Conservation (phyloP, 1,140 invertebrate genomes). For the Drosophila sulfurigaster region DNA sequence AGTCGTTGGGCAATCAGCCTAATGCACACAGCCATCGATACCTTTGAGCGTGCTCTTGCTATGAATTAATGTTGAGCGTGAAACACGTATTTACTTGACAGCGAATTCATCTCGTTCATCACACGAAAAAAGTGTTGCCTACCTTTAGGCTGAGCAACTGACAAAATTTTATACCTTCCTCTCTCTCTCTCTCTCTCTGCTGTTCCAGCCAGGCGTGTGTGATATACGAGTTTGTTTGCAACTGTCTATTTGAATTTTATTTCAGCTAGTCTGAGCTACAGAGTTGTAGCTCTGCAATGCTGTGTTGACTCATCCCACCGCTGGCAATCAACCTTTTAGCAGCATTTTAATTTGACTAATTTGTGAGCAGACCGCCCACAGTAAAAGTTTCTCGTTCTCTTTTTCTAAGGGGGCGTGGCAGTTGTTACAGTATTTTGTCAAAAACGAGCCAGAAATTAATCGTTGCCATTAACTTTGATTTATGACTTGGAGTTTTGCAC, state of each 20-base stretch:
- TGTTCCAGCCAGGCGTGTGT: slow-evolving; percentile 41
- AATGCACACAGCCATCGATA: not conserved
- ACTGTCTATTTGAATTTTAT: not conserved
- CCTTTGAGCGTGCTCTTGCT: not conserved
- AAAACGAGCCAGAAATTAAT: slow-evolving; percentile 67
- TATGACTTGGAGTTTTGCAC: slow-evolving; percentile 52
- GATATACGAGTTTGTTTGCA: slow-evolving; percentile 62
- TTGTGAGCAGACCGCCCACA: slow-evolving; percentile 39
- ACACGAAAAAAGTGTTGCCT: slow-evolving; percentile 8
- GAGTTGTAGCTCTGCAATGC: not conserved
- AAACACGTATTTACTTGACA: slow-evolving; percentile 9
- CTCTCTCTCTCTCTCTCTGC: not conserved
- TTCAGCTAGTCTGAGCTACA: no score
- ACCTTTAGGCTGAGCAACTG: not conserved
- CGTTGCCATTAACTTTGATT: slow-evolving; percentile 76
- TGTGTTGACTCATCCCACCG: not conserved
- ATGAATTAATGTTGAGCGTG: not conserved
- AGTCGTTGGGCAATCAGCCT: slow-evolving; percentile 1
- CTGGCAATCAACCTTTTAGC: slow-evolving; percentile 28
- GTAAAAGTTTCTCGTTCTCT: slow-evolving; percentile 26
- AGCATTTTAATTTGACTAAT: slow-evolving; percentile 63
- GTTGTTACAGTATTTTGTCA: slow-evolving; percentile 32
- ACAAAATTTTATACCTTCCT: not conserved
- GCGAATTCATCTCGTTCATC: slow-evolving; percentile 31
- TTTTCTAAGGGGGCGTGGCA: slow-evolving; percentile 18